phyloP scores from a whole-genome alignment of 2,797 vertebrate genomes.

The Neostethus bicornis region DNA sequence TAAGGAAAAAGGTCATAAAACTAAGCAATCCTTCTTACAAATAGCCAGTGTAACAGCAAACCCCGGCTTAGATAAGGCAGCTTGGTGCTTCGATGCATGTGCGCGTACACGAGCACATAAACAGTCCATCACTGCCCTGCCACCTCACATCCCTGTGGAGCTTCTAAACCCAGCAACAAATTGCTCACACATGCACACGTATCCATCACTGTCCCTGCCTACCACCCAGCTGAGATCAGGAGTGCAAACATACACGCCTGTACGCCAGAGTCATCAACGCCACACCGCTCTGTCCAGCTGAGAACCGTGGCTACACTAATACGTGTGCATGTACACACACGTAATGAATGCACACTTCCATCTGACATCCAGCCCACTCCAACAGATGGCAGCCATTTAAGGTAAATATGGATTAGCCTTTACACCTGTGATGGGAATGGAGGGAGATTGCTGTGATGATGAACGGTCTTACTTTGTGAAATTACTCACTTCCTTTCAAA shows the following conservation, averaged over 20 bases:
- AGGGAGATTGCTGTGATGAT: slow-evolving; percentile 38
- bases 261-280: slow-evolving; percentile 48
- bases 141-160: slow-evolving; percentile 47
- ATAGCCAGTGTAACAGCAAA: slow-evolving; percentile 34
- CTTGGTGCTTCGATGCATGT: slow-evolving; percentile 22
- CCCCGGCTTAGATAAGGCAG: slow-evolving; percentile 50
- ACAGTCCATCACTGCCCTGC: slow-evolving; percentile 49
- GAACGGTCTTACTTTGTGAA: slow-evolving; percentile 33
- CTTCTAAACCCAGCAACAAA: slow-evolving; percentile 61
- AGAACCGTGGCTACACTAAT: slow-evolving; percentile 36
- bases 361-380: slow-evolving; percentile 48
- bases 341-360: slow-evolving; percentile 26
- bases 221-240: slow-evolving; percentile 53
- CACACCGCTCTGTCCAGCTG: slow-evolving; percentile 53
- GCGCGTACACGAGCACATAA: slow-evolving; percentile 11
- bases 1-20: slow-evolving; percentile 61
- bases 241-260: slow-evolving; percentile 51
- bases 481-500: slow-evolving; percentile 8
- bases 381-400: slow-evolving; percentile 74
- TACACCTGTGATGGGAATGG: slow-evolving; percentile 52
- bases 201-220: slow-evolving; percentile 67
- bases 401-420: slow-evolving; percentile 73
- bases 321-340: slow-evolving; percentile 18
- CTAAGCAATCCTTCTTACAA: slow-evolving; percentile 50
- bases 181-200: slow-evolving; percentile 42